These are phyloP conservation scores for Gymnothorax reevesii DNA, from an alignment of 2,797 vertebrate genomes.

Conservation along the genomic window DNA sequence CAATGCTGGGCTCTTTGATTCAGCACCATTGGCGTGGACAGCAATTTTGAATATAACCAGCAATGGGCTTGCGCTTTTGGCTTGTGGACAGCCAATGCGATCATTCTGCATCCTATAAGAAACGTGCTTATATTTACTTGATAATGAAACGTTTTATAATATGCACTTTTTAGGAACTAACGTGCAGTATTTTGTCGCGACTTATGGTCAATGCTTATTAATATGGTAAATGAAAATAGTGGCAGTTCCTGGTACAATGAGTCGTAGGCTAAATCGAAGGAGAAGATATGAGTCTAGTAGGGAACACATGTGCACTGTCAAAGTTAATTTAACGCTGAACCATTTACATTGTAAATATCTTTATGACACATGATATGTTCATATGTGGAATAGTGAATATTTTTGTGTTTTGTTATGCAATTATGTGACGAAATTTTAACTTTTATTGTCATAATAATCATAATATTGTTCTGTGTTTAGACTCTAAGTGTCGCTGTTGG, in stretches of 20 bases:
- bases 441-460: background rate
- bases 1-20: background rate
- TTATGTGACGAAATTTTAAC: background rate
- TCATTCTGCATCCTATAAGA: background rate
- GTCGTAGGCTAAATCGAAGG: too few relatives aligned
- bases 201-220: background rate
- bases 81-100: background rate
- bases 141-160: background rate
- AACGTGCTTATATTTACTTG: background rate
- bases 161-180: background rate
- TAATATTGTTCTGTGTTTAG: background rate
- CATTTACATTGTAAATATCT: too few relatives aligned
- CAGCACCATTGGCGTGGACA: background rate
- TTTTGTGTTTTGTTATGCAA: too few relatives aligned
- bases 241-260: background rate
- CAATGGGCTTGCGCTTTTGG: background rate
- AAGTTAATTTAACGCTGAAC: too few relatives aligned
- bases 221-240: background rate
- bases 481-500: slow-evolving; percentile 38
- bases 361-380: too few relatives aligned
- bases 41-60: background rate
- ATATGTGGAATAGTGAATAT: too few relatives aligned
- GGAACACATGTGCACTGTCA: too few relatives aligned
- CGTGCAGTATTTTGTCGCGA: too few relatives aligned
- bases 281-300: too few relatives aligned